These are phyloP conservation scores for Heliangelus exortis DNA, from an alignment of 2,797 vertebrate species.

Conservation along the genomic window DNA sequence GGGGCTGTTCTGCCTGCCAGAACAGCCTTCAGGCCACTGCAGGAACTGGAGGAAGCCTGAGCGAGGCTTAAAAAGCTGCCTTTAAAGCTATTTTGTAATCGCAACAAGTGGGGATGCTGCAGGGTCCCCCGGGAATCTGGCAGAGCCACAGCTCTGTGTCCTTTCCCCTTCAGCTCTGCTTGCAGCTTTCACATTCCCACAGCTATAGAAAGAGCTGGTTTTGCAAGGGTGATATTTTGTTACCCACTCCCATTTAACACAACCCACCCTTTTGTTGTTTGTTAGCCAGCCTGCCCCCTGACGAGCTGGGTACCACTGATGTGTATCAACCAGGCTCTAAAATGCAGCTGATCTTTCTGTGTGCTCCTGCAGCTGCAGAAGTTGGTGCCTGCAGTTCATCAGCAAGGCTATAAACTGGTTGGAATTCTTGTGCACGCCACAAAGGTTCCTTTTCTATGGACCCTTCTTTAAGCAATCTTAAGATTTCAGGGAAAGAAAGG, in stretches of 20 bases:
- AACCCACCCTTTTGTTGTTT: neutral
- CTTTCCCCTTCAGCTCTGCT: rapidly evolving
- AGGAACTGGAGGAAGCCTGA: neutral
- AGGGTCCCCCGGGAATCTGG: neutral
- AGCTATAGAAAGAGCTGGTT: neutral
- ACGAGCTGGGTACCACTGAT: neutral
- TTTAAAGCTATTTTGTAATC: neutral
- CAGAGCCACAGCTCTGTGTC: neutral
- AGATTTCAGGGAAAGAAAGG: neutral
- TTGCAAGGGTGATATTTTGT: neutral
- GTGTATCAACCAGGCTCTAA: neutral
- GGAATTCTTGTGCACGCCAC: neutral
- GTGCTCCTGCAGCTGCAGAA: neutral
- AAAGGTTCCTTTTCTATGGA: neutral
- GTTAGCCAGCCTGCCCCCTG: neutral
- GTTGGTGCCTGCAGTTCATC: neutral
- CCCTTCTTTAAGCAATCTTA: neutral
- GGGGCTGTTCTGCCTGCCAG: neutral
- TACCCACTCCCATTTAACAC: rapidly evolving
- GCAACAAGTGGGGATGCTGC: neutral
- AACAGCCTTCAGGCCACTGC: neutral
- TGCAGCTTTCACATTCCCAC: neutral
- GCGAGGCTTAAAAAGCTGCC: neutral
- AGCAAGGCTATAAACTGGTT: neutral
- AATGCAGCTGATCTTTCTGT: neutral